Evolutionary conservation across 1,140 invertebrate species (phyloP).

Genomic region (Bilobella aurantiaca): DNA sequence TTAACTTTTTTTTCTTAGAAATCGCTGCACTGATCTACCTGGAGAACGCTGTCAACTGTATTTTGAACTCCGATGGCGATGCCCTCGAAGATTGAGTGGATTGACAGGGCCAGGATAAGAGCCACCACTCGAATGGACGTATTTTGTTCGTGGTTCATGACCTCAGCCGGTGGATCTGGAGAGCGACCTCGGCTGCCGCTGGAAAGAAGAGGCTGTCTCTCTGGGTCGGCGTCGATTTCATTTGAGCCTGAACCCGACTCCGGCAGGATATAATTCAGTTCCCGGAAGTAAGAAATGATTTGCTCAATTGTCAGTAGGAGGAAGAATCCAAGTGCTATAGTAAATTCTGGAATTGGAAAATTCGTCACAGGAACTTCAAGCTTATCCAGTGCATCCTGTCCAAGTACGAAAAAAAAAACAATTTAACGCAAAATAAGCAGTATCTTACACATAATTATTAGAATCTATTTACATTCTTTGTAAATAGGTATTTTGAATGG

Average conservation of each 20-base stretch:
- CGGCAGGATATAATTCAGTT: conserved; percentile 29
- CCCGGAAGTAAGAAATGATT: conserved; percentile 43
- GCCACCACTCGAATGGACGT: conserved; percentile 25
- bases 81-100: conserved; percentile 51
- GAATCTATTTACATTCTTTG: too few species aligned
- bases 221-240: background rate
- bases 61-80: conserved; percentile 49
- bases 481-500: too few species aligned
- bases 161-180: conserved; percentile 14
- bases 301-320: conserved; percentile 51
- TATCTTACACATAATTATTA: too few species aligned
- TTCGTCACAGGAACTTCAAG: conserved; percentile 36
- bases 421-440: too few species aligned
- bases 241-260: background rate
- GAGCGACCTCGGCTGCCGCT: background rate
- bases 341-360: conserved; percentile 49
- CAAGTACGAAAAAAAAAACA: conserved; percentile 1
- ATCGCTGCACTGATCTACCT: conserved; percentile 37
- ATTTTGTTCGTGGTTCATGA: conserved; percentile 28
- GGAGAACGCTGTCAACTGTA: conserved; percentile 39
- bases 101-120: conserved; percentile 42
- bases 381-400: conserved; percentile 24
- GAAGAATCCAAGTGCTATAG: conserved; percentile 49
- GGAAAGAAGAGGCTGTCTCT: conserved; percentile 14
- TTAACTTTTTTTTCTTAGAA: background rate